Percentiles rank a stretch among this genome's conserved stretches.
Conservation (phyloP, 2,797 vertebrate genomes). For the Linurgus olivaceus region DNA sequence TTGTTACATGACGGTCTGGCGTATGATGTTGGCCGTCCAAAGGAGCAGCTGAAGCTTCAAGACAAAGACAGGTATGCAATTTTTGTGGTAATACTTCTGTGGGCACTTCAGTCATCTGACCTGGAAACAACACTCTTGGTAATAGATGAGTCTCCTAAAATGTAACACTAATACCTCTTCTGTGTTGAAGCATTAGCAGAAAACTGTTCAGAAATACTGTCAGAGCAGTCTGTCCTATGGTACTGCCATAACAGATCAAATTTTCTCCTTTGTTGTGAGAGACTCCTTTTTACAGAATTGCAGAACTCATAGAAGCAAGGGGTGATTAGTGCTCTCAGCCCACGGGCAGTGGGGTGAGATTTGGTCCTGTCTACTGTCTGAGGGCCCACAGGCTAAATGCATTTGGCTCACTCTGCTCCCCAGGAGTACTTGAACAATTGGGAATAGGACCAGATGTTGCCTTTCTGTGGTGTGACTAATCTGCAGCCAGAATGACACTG, state of each 20-base stretch:
- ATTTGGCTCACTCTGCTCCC: not conserved
- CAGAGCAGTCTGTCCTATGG: not conserved
- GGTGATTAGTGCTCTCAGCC: not conserved
- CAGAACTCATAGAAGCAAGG: not conserved
- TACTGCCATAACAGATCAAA: not conserved
- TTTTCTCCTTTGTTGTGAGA: not conserved
- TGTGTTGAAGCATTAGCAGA: not conserved
- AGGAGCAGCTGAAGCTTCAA: slow-evolving; percentile 73
- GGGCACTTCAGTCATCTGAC: not conserved
- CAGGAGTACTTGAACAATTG: not conserved
- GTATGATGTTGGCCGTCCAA: slow-evolving; percentile 84
- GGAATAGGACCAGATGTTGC: not conserved
- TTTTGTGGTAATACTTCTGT: not conserved
- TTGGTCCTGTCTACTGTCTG: not conserved
- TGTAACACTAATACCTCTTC: not conserved
- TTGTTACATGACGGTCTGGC: slow-evolving; percentile 72
- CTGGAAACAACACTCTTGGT: not conserved
- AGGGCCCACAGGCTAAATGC: not conserved
- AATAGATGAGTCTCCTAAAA: not conserved
- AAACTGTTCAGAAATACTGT: not conserved
- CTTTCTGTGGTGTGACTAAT: not conserved
- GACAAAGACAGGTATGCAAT: slow-evolving; percentile 82
- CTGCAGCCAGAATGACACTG: not conserved
- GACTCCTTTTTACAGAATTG: not conserved
- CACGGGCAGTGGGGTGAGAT: not conserved